Percentiles rank a stretch among this genome's conserved stretches.
Evolutionary conservation across 2,113 vertebrate species (phyloP).

Genomic region (Eurystomus gularis): DNA sequence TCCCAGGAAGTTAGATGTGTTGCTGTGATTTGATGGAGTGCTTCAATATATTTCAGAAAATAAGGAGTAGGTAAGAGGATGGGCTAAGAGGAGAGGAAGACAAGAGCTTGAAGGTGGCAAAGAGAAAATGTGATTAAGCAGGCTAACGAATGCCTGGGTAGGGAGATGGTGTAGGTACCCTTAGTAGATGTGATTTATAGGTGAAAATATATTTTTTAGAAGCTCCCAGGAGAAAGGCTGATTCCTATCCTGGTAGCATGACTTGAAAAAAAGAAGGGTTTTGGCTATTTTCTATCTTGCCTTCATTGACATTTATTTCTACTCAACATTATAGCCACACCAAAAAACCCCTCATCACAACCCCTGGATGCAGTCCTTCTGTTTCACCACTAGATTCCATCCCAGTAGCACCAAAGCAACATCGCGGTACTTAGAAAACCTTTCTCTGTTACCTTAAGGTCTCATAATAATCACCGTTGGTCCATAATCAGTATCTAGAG

Average conservation of each 20-base stretch:
- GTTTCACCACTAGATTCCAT: neutral
- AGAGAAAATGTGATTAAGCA: neutral
- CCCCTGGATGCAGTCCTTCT: neutral
- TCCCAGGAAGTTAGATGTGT: neutral
- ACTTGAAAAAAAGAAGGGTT: neutral
- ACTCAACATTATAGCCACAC: neutral
- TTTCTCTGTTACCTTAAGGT: neutral
- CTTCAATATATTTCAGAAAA: neutral
- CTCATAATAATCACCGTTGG: neutral
- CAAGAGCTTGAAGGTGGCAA: neutral
- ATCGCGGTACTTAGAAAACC: neutral
- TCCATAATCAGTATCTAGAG: neutral
- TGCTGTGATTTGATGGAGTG: neutral
- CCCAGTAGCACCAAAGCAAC: neutral
- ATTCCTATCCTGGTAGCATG: neutral
- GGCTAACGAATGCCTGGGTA: neutral
- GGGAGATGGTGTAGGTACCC: neutral
- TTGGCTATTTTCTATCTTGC: neutral
- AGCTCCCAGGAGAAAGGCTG: neutral
- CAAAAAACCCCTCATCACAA: neutral
- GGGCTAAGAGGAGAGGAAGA: neutral
- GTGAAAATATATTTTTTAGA: neutral
- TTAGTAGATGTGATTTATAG: neutral
- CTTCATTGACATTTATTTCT: neutral
- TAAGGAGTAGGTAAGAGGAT: neutral